These are phyloP conservation scores for Sicus ferrugineus DNA, from an alignment of 2,888 invertebrate species.

Conservation along the genomic window DNA sequence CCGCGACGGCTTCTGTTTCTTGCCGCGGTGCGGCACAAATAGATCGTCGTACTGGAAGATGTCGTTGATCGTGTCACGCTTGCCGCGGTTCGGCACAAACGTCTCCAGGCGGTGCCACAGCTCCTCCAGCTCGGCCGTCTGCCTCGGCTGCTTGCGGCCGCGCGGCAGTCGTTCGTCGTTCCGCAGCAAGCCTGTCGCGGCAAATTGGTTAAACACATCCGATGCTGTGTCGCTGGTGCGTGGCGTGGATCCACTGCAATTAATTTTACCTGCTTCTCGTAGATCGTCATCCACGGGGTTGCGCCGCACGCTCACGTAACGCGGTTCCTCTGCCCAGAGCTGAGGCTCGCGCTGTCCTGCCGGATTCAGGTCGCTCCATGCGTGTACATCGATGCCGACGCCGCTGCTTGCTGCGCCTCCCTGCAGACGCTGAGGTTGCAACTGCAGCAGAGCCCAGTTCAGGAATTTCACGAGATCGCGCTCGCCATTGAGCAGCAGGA, in stretches of 20 bases:
- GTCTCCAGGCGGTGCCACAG: slow-evolving; percentile 56
- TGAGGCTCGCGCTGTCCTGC: slow-evolving; percentile 60
- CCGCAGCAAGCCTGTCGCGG: slow-evolving; percentile 39
- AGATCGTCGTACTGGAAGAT: slow-evolving; percentile 63
- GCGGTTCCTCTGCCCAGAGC: slow-evolving; percentile 60
- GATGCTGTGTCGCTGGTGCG: no score
- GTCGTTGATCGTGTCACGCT: slow-evolving; percentile 61
- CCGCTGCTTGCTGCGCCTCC: slow-evolving; percentile 39
- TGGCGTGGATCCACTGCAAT: not conserved
- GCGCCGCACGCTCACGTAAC: slow-evolving; percentile 56
- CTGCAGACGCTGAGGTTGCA: slow-evolving; percentile 48
- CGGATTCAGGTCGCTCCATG: slow-evolving; percentile 59
- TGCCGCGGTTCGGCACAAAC: slow-evolving; percentile 64
- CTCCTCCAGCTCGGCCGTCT: slow-evolving; percentile 51
- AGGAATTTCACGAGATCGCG: slow-evolving; percentile 58
- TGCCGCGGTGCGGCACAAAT: slow-evolving; percentile 63
- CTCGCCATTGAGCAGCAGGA: slow-evolving; percentile 56
- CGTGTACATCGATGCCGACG: slow-evolving; percentile 54
- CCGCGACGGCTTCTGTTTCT: slow-evolving; percentile 46
- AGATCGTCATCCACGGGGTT: slow-evolving; percentile 43
- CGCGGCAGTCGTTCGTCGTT: slow-evolving; percentile 55
- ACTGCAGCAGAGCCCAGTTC: slow-evolving; percentile 56
- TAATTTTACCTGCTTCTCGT: slow-evolving; percentile 29
- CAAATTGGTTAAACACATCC: no score
- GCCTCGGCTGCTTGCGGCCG: slow-evolving; percentile 58